A percentile compares a stretch with the other conserved stretches of the same genome.
phyloP scores from a whole-genome alignment of 2,888 invertebrate species.

The Philhelius pedissequus region DNA sequence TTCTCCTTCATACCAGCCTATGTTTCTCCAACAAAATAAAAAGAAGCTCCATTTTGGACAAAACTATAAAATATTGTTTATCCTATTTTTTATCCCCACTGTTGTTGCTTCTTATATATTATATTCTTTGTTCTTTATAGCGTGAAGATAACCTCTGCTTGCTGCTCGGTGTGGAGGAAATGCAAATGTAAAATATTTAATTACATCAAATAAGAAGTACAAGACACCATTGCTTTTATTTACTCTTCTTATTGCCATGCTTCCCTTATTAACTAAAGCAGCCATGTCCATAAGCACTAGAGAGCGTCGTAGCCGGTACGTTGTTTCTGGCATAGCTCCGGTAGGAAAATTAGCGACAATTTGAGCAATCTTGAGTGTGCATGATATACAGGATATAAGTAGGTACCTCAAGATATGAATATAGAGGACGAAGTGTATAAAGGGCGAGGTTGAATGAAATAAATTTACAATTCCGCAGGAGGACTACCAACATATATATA shows the following conservation, averaged over 20 bases:
- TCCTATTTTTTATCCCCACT: conserved; percentile 12
- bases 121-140: neutral
- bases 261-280: conserved; percentile 57
- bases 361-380: conserved; percentile 61
- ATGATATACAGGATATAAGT: neutral
- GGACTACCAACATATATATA: neutral
- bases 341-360: conserved; percentile 59
- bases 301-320: neutral
- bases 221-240: conserved; percentile 58
- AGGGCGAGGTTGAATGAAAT: conserved; percentile 34
- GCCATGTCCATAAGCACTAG: neutral
- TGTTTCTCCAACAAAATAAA: too few species aligned
- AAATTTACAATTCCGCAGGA: conserved; percentile 51
- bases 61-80: neutral
- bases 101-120: neutral
- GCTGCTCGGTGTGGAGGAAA: conserved; percentile 25
- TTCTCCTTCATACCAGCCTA: too few species aligned
- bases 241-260: conserved; percentile 32
- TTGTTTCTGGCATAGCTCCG: neutral
- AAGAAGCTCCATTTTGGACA: too few species aligned
- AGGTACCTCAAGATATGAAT: neutral
- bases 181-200: conserved; percentile 68
- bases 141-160: neutral
- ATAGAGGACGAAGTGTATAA: neutral
- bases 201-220: conserved; percentile 67